Conservation (phyloP, 2,113 vertebrate species). For the Ciconia maguari region DNA sequence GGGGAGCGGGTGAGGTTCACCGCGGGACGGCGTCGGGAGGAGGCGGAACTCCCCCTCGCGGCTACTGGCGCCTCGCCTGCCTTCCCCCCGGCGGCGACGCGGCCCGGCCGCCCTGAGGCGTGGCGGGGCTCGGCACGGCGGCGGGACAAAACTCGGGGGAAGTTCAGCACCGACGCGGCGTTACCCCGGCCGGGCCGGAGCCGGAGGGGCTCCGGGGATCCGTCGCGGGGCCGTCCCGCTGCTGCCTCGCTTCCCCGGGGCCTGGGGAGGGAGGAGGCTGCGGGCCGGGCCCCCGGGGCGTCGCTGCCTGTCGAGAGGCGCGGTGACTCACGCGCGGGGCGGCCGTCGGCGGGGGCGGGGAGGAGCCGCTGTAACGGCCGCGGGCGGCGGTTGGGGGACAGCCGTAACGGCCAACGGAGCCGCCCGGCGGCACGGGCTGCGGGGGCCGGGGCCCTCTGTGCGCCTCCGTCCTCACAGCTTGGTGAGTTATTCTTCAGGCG, state of each 20-base stretch:
- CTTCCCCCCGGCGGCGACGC: too few species aligned
- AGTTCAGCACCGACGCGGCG: neutral
- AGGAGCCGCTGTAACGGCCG: neutral
- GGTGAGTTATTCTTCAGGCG: rapidly evolving
- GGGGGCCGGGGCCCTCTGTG: neutral
- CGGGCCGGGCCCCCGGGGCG: neutral
- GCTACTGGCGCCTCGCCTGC: neutral
- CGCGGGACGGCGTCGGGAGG: neutral
- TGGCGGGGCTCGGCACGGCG: neutral
- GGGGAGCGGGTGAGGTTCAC: neutral
- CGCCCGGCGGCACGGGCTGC: neutral
- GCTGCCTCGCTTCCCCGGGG: too few species aligned
- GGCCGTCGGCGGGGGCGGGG: neutral
- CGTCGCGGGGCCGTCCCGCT: neutral
- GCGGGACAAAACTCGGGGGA: neutral
- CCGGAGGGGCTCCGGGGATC: neutral
- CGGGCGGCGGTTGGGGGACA: neutral
- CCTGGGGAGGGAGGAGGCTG: neutral
- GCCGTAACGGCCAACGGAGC: neutral
- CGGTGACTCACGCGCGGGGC: neutral
- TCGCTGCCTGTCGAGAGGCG: neutral
- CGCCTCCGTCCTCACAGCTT: too few species aligned
- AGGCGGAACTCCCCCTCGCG: neutral
- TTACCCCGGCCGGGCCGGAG: neutral
- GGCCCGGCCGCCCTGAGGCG: neutral